Evolutionary conservation across 2,113 vertebrate species (phyloP).

Genomic region (Myotis brandtii): DNA sequence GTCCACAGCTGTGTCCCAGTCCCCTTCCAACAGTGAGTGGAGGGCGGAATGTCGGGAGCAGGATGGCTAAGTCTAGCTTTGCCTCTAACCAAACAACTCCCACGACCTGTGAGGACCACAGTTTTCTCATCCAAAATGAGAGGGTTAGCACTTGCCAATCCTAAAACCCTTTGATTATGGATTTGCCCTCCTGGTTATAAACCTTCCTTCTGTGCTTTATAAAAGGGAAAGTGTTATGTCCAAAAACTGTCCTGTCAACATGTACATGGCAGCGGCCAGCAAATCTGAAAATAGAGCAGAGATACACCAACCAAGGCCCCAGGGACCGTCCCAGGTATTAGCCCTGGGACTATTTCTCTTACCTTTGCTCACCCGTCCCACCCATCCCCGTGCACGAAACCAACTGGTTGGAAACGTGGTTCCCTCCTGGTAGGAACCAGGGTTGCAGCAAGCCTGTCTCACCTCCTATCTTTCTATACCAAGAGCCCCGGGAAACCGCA

Average conservation of each 20-base stretch:
- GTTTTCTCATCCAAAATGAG: neutral
- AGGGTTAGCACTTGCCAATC: neutral
- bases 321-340: rapidly evolving
- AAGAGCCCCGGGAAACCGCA: neutral
- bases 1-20: rapidly evolving
- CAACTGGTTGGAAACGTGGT: neutral
- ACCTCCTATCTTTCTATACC: neutral
- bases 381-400: neutral
- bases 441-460: neutral
- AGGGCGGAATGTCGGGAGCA: neutral
- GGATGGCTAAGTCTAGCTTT: neutral
- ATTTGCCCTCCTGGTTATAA: neutral
- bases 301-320: neutral
- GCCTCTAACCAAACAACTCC: neutral
- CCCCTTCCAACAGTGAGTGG: neutral
- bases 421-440: neutral
- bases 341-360: neutral
- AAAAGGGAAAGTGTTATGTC: neutral
- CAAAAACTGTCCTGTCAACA: neutral
- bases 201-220: neutral
- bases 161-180: neutral
- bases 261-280: neutral
- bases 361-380: neutral
- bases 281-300: neutral
- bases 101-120: rapidly evolving